Conservation (phyloP, 2,888 invertebrate genomes). For the Masnerella sp. region DNA sequence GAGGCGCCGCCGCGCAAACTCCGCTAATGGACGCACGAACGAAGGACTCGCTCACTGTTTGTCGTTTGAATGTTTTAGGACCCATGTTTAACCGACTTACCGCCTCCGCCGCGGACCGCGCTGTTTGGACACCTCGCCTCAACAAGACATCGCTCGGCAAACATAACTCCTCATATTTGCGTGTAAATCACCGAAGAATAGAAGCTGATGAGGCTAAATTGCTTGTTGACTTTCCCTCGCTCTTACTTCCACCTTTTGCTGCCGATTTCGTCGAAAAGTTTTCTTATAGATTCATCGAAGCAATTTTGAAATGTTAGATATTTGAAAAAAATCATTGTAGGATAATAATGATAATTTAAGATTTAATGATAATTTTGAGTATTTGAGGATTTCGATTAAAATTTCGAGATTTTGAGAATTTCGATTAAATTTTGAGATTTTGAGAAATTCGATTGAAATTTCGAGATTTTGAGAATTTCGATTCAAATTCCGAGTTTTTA, state of each 20-base stretch:
- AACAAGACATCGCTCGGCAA: conserved; percentile 57
- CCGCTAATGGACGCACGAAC: conserved; percentile 74
- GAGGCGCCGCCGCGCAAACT: conserved; percentile 77
- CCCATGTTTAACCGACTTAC: conserved; percentile 76
- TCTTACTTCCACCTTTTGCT: conserved; percentile 37
- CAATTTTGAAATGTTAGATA: too few species aligned
- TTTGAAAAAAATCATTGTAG: too few species aligned
- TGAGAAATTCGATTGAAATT: too few species aligned
- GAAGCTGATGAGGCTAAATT: conserved; percentile 53
- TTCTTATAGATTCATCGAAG: too few species aligned
- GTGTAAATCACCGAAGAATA: conserved; percentile 53
- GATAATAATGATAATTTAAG: too few species aligned
- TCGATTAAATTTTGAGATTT: too few species aligned
- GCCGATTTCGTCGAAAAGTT: conserved; percentile 41
- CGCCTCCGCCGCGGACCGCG: conserved; percentile 73
- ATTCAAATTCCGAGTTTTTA: too few species aligned
- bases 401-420: too few species aligned
- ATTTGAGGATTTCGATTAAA: too few species aligned
- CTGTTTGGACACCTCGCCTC: conserved; percentile 60
- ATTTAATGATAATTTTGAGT: too few species aligned
- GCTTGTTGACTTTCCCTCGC: conserved; percentile 55
- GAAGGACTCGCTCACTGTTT: conserved; percentile 71
- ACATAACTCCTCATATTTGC: conserved; percentile 53
- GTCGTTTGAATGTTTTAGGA: conserved; percentile 77
- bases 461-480: too few species aligned